Base-by-base conservation (phyloP, 2,888 invertebrate genomes). In the Heliconius cydno region DNA sequence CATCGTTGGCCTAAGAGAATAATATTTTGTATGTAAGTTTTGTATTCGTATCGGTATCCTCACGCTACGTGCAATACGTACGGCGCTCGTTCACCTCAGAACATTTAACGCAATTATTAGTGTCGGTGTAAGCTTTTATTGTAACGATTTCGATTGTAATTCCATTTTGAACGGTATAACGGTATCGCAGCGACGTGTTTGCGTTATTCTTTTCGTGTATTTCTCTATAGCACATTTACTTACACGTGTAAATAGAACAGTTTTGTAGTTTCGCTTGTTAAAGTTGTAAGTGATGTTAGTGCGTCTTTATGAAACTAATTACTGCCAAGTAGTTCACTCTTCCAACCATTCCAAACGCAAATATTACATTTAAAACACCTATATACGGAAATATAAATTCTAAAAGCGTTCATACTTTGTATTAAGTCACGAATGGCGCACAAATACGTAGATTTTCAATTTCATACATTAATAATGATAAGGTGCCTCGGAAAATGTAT, bases 1-100 rank as follows among this genome's bases (percentile, higher is more conserved):
- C 25, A 89, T 88, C 89, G 90, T 92, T 93, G 94, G 94, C 94
- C 94, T 94, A 94, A 93, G 90, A 91, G 90, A 90, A 90, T 89
- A 90, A 90, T 91, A 91, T 91, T 92, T 92, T 90, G 90, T 86
- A 92, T 41, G 78, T 82, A 92, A 90, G 89, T 92, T 92, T 91
- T 92, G 87, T 92, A 92, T 90, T 88, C 88, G 73, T 91, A 89
- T 68, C 13, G 68, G 68, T 68, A 41, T 68, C 65, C 60, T 63
- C 88, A 88, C 85, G 83, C 84, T 85, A 85, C 87, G 92, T 92
- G 92, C 92, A 92, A 92, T 92, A 91, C 89, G 87, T 89, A 86
- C 89, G 93, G 92, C 92, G 93, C 92, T 92, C 91, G 84, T 80
- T 82, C 82, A 75, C 94, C 92, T 93, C 93, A 92, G 93, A 93